Conservation (phyloP, 1,140 invertebrate species). For the Brachionus rubens region DNA sequence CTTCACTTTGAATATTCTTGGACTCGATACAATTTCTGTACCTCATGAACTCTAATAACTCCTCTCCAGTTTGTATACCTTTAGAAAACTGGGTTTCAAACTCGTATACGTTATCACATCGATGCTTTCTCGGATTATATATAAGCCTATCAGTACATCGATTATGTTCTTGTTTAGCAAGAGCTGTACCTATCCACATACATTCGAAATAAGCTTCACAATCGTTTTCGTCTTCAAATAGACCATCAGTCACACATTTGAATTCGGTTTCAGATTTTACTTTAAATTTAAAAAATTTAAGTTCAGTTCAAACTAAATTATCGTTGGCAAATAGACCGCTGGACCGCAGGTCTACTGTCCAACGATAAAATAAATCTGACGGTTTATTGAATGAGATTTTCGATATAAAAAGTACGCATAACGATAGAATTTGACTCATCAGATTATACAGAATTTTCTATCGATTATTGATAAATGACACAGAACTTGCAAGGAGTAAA, state of each 20-base stretch:
- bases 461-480: too few species aligned
- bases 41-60: slow-evolving; percentile 42
- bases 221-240: slow-evolving; percentile 36
- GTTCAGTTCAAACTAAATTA: too few species aligned
- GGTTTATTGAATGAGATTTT: too few species aligned
- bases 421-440: too few species aligned
- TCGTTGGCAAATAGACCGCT: too few species aligned
- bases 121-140: slow-evolving; percentile 35
- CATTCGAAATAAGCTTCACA: slow-evolving; percentile 42
- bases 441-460: too few species aligned
- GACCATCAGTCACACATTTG: slow-evolving; percentile 38
- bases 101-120: slow-evolving; percentile 38
- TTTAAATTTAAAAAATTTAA: background rate
- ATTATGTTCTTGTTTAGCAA: slow-evolving; percentile 7
- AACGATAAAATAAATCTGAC: too few species aligned
- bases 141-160: background rate
- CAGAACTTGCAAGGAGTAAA: too few species aligned
- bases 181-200: slow-evolving; percentile 35
- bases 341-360: too few species aligned
- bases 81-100: slow-evolving; percentile 37
- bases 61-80: slow-evolving; percentile 26
- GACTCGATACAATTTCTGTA: slow-evolving; percentile 40
- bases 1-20: background rate
- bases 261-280: background rate
- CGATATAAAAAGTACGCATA: too few species aligned